phyloP scores from a whole-genome alignment of 2,113 vertebrate species.

The Paradisaea rubra region DNA sequence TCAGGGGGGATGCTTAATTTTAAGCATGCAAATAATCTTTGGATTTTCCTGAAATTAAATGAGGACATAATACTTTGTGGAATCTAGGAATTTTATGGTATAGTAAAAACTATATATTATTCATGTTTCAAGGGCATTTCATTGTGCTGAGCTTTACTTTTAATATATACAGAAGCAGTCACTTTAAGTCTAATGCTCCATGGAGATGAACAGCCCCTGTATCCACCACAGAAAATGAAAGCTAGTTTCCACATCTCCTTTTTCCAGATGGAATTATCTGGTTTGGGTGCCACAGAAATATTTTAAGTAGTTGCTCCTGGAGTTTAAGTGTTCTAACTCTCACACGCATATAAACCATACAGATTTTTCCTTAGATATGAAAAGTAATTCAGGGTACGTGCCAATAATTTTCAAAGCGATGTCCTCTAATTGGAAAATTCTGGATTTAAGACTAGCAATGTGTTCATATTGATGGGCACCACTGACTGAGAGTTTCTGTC shows the following conservation, averaged over 20 bases:
- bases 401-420: neutral
- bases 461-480: neutral
- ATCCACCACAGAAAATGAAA: neutral
- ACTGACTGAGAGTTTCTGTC: neutral
- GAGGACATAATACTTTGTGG: neutral
- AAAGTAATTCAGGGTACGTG: neutral
- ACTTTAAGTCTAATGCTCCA: neutral
- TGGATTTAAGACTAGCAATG: neutral
- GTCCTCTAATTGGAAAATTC: neutral
- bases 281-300: neutral
- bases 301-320: neutral
- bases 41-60: neutral
- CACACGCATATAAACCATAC: neutral
- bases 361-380: neutral
- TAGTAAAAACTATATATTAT: neutral
- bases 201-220: neutral
- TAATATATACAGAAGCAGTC: neutral
- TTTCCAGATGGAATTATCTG: neutral
- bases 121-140: neutral
- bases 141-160: neutral
- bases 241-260: neutral
- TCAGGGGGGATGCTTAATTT: neutral
- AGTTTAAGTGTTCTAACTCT: neutral
- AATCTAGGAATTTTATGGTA: neutral
- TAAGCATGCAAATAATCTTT: neutral